Base-by-base conservation (phyloP, 2,113 vertebrate species). In the Damaliscus lunatus region DNA sequence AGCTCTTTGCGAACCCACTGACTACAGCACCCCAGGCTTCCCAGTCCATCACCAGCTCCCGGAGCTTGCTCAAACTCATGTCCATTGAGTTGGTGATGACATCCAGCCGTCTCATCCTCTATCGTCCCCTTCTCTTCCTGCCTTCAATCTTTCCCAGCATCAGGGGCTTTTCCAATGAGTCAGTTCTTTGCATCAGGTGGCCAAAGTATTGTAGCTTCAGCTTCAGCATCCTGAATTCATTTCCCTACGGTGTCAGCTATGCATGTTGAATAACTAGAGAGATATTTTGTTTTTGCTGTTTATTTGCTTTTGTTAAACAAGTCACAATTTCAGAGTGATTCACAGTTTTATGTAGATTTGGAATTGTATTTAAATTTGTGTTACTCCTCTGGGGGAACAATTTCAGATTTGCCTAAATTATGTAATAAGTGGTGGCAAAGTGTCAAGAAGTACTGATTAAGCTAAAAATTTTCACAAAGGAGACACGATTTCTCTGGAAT, bases 231-330 rank as follows among this genome's bases (percentile, higher is more conserved):
- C 67, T 40, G 67, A 71, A 71, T 5, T 71, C n/a, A 40, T 67
- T 67, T 50, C 25, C 59, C 55, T 85, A 9, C 0, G 1, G 50
- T 46, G 21, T 94, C 27, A 55, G 40, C 40, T 40, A 29, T 40
- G 14, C 57, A 67, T 50, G 33, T 31, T 0, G 0, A 62, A 27
- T n/a, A 88, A 87, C 85, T 23, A 23, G 40, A 82, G 17, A 94
- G 14, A 13, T 40, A 29, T 53, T 88, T 94, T 60, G 17, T 29
- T 85, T 10, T 74, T 43, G 16, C 27, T 84, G 9, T n/a, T 71
- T 94, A 64, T 50, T 95, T 89, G 23, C 6, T 92, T 55, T 95
- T 91, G n/a, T 92, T 88, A 83, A 92, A 83, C 23, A 94, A 50
- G 16, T 81, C 80, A 71, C 85, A 85, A 25, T 88, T 96, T 96